These are phyloP conservation scores for Eubasilissa splendida DNA, from an alignment of 2,888 invertebrate genomes.

Conservation along the genomic window DNA sequence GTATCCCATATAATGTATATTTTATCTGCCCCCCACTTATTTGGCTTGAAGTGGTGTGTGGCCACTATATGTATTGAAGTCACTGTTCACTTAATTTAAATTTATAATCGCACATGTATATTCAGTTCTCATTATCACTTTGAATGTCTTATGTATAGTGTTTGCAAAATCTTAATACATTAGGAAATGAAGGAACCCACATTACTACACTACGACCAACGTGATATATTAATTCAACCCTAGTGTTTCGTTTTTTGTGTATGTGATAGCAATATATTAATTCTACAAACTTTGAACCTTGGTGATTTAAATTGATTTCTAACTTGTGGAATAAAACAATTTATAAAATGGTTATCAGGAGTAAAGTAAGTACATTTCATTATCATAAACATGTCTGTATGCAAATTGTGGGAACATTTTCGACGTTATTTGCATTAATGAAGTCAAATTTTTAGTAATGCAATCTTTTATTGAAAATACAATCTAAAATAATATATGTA, in stretches of 20 bases:
- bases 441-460: background rate
- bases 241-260: slow-evolving; percentile 33
- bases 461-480: background rate
- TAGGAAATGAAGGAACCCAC: slow-evolving; percentile 41
- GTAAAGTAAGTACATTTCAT: slow-evolving; percentile 50
- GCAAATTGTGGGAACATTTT: too few relatives aligned
- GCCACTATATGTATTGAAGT: slow-evolving; percentile 29
- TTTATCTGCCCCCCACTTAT: slow-evolving; percentile 50
- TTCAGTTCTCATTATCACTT: slow-evolving; percentile 44
- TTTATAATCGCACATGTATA: slow-evolving; percentile 54
- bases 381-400: slow-evolving; percentile 15
- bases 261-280: slow-evolving; percentile 12
- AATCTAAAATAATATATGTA: background rate
- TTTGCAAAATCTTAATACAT: slow-evolving; percentile 44
- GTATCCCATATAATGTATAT: slow-evolving; percentile 37
- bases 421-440: too few relatives aligned
- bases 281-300: slow-evolving; percentile 4
- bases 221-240: slow-evolving; percentile 40
- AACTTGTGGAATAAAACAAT: slow-evolving; percentile 3
- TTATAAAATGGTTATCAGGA: slow-evolving; percentile 55
- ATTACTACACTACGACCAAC: slow-evolving; percentile 37
- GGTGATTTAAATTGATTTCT: background rate
- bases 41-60: slow-evolving; percentile 35
- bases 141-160: slow-evolving; percentile 39
- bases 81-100: slow-evolving; percentile 55